Evolutionary conservation across 2,113 vertebrate genomes (phyloP), one percentile per base, ranked within the genome.

Genomic region (Hydropotes inermis): DNA sequence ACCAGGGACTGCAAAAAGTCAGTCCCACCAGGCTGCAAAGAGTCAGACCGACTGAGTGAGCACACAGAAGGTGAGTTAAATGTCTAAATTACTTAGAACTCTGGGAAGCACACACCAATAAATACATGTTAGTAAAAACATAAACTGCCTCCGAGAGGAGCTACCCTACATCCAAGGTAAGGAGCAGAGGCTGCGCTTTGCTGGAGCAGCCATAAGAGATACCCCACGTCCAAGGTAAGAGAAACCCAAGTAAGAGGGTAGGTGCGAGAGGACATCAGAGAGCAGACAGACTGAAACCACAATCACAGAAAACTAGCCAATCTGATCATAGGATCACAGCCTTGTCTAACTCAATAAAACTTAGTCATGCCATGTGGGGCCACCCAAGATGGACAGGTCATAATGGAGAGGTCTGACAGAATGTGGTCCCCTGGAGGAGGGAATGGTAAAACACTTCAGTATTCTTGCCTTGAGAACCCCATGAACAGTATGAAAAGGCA

Each of bases 261-360:
- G n/a, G n/a, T 0, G 0, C 5, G n/a, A 36, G 19, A 70, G n/a
- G 64, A 4, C 17, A 23, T 36, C 64, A 70, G n/a, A 36, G n/a
- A 2, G 19, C 64, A 36, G 64, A 36, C 64, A 36, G 64, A 70
- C 64, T 23, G 4, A 36, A 36, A 70, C 19, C 17, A 23, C 64
- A 70, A 10, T 36, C 64, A 70, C 17, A 70, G 64, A 70, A 9
- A 23, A 36, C n/a, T 23, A 23, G 64, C 9, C n/a, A 70, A 12
- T 70, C n/a, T 70, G n/a, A 70, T 70, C 64, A 3, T 17, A 23
- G n/a, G 64, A 36, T 17, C 9, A 0, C 9, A 67, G 39, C 9
- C 17, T 67, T 67, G 17, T 67, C 33, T 67, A 36, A 67, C 64
- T 67, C 64, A 67, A 0, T 21, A 17, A 67, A 67, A 36, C 17